Evolutionary conservation across 2,888 invertebrate species (phyloP).

Genomic region (Baccha elongata): DNA sequence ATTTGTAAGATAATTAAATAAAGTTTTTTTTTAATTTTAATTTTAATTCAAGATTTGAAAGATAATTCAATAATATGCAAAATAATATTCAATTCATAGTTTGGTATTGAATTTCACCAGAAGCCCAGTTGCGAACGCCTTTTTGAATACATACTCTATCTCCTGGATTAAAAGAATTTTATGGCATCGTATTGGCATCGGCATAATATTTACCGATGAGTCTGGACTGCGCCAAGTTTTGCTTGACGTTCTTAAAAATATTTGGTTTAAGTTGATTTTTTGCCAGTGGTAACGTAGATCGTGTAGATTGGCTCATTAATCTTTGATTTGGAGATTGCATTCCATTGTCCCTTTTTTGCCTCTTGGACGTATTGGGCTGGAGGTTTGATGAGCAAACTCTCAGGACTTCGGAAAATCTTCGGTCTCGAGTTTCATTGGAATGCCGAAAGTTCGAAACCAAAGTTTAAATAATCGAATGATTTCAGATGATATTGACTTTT

Average conservation of each 20-base stretch:
- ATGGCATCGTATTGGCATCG: neutral
- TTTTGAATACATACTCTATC: neutral
- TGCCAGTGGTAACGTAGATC: too few relatives aligned
- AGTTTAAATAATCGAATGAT: conserved; percentile 3
- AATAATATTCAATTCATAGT: too few relatives aligned
- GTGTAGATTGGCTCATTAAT: too few relatives aligned
- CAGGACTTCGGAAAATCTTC: conserved; percentile 7
- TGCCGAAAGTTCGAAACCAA: conserved; percentile 18
- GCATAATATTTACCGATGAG: neutral
- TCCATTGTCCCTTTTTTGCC: conserved; percentile 10
- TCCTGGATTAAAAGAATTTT: too few relatives aligned
- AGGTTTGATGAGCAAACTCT: neutral
- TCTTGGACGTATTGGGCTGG: conserved; percentile 21
- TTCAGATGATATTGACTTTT: conserved; percentile 1
- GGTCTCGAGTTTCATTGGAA: conserved; percentile 17
- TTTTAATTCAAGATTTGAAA: too few relatives aligned
- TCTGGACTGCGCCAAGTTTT: conserved; percentile 14
- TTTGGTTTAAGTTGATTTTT: conserved; percentile 9
- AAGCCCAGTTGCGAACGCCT: neutral
- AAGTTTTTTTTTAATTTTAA: too few relatives aligned
- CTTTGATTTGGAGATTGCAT: neutral
- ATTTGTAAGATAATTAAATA: too few relatives aligned
- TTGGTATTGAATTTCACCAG: neutral
- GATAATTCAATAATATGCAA: too few relatives aligned
- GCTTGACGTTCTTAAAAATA: neutral